phyloP scores from a whole-genome alignment of 2,797 vertebrate genomes.

The Alectoris magna region DNA sequence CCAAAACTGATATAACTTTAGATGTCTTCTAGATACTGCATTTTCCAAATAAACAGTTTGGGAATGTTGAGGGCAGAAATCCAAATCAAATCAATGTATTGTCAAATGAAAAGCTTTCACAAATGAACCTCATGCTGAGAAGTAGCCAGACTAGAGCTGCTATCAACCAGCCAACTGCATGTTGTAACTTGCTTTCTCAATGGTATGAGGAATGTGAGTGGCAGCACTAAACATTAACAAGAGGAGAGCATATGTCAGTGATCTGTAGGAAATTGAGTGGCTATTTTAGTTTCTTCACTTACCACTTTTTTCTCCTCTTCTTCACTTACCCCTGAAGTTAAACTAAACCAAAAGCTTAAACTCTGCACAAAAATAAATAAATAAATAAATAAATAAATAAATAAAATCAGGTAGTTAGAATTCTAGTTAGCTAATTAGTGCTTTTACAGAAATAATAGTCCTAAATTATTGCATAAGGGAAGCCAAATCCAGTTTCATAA shows the following conservation, averaged over 20 bases:
- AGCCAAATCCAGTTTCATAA: background rate
- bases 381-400: too few species aligned
- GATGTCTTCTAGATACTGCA: background rate
- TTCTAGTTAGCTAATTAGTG: background rate
- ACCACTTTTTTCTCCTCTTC: background rate
- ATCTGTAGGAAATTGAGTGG: background rate
- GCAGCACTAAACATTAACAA: background rate
- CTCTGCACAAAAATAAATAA: background rate
- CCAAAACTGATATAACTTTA: background rate
- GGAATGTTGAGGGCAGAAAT: background rate
- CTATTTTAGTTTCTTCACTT: background rate
- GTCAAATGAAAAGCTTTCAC: background rate
- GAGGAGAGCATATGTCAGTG: accelerated
- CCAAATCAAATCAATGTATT: background rate
- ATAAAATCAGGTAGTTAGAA: background rate
- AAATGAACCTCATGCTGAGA: accelerated
- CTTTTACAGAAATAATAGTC: background rate
- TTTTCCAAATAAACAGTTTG: conserved; percentile 16
- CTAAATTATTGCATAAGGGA: background rate
- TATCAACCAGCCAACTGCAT: accelerated
- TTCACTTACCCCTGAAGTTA: background rate
- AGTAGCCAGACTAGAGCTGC: accelerated
- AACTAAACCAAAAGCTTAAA: background rate
- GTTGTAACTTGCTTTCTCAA: background rate
- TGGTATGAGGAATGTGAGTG: accelerated